Base-by-base conservation (phyloP, 2,113 vertebrate genomes). In the Propithecus coquereli region DNA sequence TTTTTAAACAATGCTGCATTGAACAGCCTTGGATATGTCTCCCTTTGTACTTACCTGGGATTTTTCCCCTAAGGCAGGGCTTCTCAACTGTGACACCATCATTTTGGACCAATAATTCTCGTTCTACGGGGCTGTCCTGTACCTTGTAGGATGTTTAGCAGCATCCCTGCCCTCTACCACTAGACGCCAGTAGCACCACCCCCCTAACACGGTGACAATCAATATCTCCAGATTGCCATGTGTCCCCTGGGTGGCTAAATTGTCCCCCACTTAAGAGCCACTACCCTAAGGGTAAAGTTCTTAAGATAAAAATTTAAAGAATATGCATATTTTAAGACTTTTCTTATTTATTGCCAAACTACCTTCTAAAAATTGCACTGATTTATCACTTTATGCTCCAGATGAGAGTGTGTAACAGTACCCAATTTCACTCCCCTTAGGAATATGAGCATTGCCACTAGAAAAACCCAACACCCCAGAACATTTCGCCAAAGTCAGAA, bases 161-260 rank as follows among this genome's bases (percentile, higher is more conserved):
- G 18, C 9, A n/a, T 71, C 22, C 30, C 12, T 34, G 34, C 23
- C 30, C 22, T 79, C 61, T 43, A 6, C 30, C 6, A 45, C 25
- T 9, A 11, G 20, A 20, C 13, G 23, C 20, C 1, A 8, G 54
- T 6, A 54, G 9, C 20, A 1, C 3, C 25, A 6, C n/a, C 22
- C 13, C 17, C 8, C 5, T 32, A 3, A 37, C 3, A 20, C 22
- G 17, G 23, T 85, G 61, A 68, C 50, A 23, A 20, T 63, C 30
- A 82, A 7, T 73, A 40, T 63, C 61, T 66, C 11, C 32, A 83
- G 65, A 80, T 37, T 59, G 37, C 30, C 43, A 52, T 9, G 2
- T 45, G 90, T 93, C 52, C 81, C 45, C 37, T 65, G 30, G 14
- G 18, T 43, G 50, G 37, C 43, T 37, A 47, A 68, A 76, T 30